Evolutionary conservation across 2,888 invertebrate species (phyloP).

Genomic region (Flexamia atlantica): DNA sequence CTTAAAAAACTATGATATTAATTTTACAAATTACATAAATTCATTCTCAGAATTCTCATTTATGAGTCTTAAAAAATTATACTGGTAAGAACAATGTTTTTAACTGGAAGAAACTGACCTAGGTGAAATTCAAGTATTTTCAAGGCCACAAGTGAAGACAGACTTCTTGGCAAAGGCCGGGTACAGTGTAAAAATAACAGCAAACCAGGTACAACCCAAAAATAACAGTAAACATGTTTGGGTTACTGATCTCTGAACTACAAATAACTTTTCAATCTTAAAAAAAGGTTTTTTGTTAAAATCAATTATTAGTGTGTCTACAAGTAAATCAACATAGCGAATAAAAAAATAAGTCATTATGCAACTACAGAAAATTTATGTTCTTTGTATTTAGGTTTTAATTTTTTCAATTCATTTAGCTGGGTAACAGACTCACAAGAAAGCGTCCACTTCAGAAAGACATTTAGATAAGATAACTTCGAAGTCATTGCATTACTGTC

Average conservation of each 20-base stretch:
- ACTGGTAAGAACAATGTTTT: too few relatives aligned
- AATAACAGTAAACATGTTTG: slow-evolving; percentile 9
- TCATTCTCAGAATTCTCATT: too few relatives aligned
- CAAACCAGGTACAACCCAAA: neutral
- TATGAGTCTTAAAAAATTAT: too few relatives aligned
- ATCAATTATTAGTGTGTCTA: too few relatives aligned
- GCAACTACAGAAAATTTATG: too few relatives aligned
- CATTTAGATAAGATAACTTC: slow-evolving; percentile 28
- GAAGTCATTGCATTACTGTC: neutral
- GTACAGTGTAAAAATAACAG: slow-evolving; percentile 17
- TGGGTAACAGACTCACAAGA: neutral
- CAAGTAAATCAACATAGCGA: too few relatives aligned
- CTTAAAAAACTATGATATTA: too few relatives aligned
- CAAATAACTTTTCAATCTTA: neutral
- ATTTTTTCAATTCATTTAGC: neutral
- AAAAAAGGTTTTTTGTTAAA: too few relatives aligned
- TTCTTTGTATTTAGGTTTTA: neutral
- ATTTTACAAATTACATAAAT: too few relatives aligned
- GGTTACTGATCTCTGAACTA: neutral
- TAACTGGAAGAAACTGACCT: neutral
- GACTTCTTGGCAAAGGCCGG: neutral
- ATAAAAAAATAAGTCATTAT: too few relatives aligned
- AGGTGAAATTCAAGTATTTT: neutral
- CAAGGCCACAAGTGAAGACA: neutral
- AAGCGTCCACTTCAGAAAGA: neutral